Evolutionary conservation across 1,140 invertebrate genomes (phyloP).

Genomic region (Listronotus oregonensis): DNA sequence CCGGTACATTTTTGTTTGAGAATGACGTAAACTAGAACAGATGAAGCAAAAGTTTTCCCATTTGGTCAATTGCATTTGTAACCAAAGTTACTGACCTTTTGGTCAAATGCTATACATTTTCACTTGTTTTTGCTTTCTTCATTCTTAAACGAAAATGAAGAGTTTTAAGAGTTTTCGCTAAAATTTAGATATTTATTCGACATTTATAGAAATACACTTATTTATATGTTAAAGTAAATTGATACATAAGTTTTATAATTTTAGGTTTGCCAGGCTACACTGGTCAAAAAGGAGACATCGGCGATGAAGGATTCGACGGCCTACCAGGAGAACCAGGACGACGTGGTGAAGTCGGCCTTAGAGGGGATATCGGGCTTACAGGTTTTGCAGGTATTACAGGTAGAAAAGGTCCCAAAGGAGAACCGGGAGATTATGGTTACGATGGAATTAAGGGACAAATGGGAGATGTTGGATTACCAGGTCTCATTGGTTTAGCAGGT

Average conservation of each 20-base stretch:
- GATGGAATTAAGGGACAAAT: slow-evolving; percentile 58
- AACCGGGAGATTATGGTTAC: slow-evolving; percentile 58
- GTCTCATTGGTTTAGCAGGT: slow-evolving; percentile 55
- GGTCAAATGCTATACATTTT: too few species aligned
- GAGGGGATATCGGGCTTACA: slow-evolving; percentile 45
- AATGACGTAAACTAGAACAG: too few species aligned
- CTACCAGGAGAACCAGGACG: slow-evolving; percentile 47
- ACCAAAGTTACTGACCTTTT: too few species aligned
- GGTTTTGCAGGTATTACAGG: slow-evolving; percentile 58
- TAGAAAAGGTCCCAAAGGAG: slow-evolving; percentile 60
- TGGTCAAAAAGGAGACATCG: slow-evolving; percentile 49
- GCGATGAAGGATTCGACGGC: slow-evolving; percentile 57
- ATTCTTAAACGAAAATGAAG: too few species aligned
- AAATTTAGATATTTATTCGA: too few species aligned
- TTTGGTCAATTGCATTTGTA: too few species aligned
- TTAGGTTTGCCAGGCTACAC: slow-evolving; percentile 34
- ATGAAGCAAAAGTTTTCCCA: too few species aligned
- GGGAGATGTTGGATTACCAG: slow-evolving; percentile 57
- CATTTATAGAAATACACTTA: too few species aligned
- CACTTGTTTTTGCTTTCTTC: too few species aligned
- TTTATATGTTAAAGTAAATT: too few species aligned
- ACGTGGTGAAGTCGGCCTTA: slow-evolving; percentile 34
- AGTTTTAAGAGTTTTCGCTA: too few species aligned
- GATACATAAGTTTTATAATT: not conserved
- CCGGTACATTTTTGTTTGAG: too few species aligned